phyloP scores from a whole-genome alignment of 1,140 invertebrate species.

The Lepidurus packardi region DNA sequence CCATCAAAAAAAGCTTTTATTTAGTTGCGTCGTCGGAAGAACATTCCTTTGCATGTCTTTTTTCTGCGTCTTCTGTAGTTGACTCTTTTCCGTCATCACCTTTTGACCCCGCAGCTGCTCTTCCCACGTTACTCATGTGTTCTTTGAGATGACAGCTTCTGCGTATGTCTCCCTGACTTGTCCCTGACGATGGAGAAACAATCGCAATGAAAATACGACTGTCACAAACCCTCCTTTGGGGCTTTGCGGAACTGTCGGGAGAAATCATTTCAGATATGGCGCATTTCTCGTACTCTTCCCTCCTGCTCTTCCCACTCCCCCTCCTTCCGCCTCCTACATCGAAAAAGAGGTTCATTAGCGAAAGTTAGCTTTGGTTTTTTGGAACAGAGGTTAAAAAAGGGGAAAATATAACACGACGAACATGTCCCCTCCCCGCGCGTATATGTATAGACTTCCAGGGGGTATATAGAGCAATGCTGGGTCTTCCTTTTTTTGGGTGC shows the following conservation, averaged over 20 bases:
- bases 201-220: constrained; percentile 1
- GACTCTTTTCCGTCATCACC: constrained; percentile 21
- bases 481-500: neutral
- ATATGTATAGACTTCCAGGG: too few relatives aligned
- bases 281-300: neutral
- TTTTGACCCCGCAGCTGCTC: constrained; percentile 14
- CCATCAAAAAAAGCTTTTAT: constrained; percentile 16
- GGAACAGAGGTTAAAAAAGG: neutral
- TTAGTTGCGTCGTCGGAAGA: constrained; percentile 21
- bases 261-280: neutral
- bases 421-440: neutral
- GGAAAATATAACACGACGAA: neutral
- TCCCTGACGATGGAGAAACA: constrained; percentile 4
- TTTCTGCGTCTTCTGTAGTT: neutral
- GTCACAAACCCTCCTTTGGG: constrained; percentile 3
- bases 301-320: neutral
- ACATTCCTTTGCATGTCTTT: neutral
- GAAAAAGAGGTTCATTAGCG: neutral
- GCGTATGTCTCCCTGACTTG: neutral
- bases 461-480: neutral
- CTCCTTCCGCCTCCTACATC: neutral
- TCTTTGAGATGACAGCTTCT: constrained; percentile 15
- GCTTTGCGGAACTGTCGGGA: neutral
- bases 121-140: constrained; percentile 21
- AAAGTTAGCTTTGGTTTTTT: constrained; percentile 22